Base-by-base conservation (phyloP, 2,888 invertebrate genomes). In the Tanytarsus gracilentus region DNA sequence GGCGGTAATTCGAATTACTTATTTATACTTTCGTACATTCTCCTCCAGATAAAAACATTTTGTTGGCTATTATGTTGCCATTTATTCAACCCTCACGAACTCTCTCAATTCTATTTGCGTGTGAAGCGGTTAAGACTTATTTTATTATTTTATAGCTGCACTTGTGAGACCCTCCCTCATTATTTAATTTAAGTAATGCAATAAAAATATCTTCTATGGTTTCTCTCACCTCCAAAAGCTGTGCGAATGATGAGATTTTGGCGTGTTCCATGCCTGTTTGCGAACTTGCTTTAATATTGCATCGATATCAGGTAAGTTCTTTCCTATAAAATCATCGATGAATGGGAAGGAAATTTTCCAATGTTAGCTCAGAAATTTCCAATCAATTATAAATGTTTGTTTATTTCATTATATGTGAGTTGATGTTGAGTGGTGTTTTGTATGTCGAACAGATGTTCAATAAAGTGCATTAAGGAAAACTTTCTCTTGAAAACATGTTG, bases 211-310 rank as follows among this genome's bases (percentile, higher is more conserved):
- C n/a, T n/a, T n/a, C n/a, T n/a, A n/a, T n/a, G n/a, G 16, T 36
- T 25, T 23, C n/a, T 26, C 27, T 58, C 48, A 58, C 58, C 58
- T 58, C 48, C 44, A 58, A 25, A 60, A 60, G 33, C 48, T 50
- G 16, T 36, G 49, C 30, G 56, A 56, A 27, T 50, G 60, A 33
- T 48, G 60, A 30, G 60, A 60, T 33, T 60, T 61, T 18, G 66
- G 66, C 11, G 66, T 62, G 61, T 64, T 63, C 66, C 66, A 66
- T 16, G 63, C 64, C 55, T 64, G 64, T 40, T 63, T 63, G 11
- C 58, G 39, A 14, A 66, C 64, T 51, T 65, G 64, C 49, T 51
- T 63, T 29, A 66, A 44, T 58, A 66, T 64, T 48, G 64, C 61
- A 59, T 65, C 64, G 48, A 66, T 63, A 56, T 65, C 65, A 51